These are phyloP conservation scores for Orchestes rusci DNA, from an alignment of 2,888 invertebrate species.

Conservation along the genomic window DNA sequence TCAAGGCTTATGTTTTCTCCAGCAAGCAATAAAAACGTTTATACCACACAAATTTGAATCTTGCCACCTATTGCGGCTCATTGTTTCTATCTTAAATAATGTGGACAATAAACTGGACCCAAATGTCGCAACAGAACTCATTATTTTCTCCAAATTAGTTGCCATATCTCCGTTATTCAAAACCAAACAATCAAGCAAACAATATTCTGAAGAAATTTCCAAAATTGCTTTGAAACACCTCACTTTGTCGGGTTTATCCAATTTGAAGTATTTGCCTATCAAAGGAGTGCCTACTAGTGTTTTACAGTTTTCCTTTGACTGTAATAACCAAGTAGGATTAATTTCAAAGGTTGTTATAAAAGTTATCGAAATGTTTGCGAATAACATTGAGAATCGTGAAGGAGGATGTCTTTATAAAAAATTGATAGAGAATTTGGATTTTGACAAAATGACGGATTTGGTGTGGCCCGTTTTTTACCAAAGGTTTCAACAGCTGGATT, in stretches of 20 bases:
- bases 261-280: slow-evolving; percentile 1
- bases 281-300: slow-evolving; percentile 1
- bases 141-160: slow-evolving; percentile 25
- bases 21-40: slow-evolving; percentile 3
- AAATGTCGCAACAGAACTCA: slow-evolving; percentile 19
- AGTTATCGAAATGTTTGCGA: slow-evolving; percentile 29
- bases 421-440: slow-evolving; percentile 20
- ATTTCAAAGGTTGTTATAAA: slow-evolving; percentile 21
- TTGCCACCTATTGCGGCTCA: slow-evolving; percentile 25
- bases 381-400: slow-evolving; percentile 32
- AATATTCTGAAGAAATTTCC: slow-evolving; percentile 27
- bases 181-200: slow-evolving; percentile 29
- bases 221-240: slow-evolving; percentile 22
- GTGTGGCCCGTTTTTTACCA: slow-evolving; percentile 29
- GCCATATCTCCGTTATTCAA: slow-evolving; percentile 27
- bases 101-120: slow-evolving; percentile 19
- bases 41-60: slow-evolving; percentile 19
- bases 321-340: too few relatives aligned
- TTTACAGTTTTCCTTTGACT: slow-evolving; percentile 24
- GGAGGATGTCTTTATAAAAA: slow-evolving; percentile 29
- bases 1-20: background rate
- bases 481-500: slow-evolving; percentile 24
- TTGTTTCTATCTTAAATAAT: slow-evolving; percentile 27
- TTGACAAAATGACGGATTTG: slow-evolving; percentile 26
- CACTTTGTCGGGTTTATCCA: slow-evolving; percentile 9